Base-by-base conservation (phyloP, 2,797 vertebrate species). In the Neosilurus hyrtlii region DNA sequence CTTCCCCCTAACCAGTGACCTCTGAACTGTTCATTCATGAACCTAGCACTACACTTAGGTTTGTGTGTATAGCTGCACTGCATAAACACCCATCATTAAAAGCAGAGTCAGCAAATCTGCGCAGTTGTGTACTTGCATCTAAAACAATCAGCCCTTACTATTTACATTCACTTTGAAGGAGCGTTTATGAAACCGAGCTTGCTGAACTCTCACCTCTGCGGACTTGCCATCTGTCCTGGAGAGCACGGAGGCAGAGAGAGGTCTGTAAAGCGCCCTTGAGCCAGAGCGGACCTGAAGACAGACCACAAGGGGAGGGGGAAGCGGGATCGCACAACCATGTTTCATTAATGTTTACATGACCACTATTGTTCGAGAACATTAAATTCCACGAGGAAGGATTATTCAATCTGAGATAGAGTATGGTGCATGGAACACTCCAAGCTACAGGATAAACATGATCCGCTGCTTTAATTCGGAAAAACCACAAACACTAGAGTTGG, bases 251-350 rank as follows among this genome's bases (percentile, higher is more conserved):
- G 94, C 92, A n/a, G 96, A 95, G 10, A 97, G 88, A 0, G 96
- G 96, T 88, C 96, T 95, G 92, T 86, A 95, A 83, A 97, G 93
- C 56, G 90, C 90, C 90, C 94, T 93, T 0, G 93, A 93, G 89
- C 95, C 93, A 90, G 91, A 95, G 92, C 95, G 95, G 92, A 96
- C 90, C 97, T 97, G 85, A 22, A 54, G 15, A 67, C 4, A 57
- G 1, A 84, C 5, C 52, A 26, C 0, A 1, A 15, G 0, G 24
- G 10, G 15, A 43, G 37, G 5, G 22, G 20, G 9, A 20, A 61
- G 30, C 30, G 30, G 11, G 9, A 57, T 30, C 24, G 10, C 52
- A 20, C 1, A 0, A 8, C 1, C 20, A 61, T 9, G 12, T 20
- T 43, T 10, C 1, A 43, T 43, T 43, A 4, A 1, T 43, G 56